A percentile compares a stretch with the other conserved stretches of the same genome.
Conservation (phyloP, 2,888 invertebrate genomes). For the Teleiodes luculella region DNA sequence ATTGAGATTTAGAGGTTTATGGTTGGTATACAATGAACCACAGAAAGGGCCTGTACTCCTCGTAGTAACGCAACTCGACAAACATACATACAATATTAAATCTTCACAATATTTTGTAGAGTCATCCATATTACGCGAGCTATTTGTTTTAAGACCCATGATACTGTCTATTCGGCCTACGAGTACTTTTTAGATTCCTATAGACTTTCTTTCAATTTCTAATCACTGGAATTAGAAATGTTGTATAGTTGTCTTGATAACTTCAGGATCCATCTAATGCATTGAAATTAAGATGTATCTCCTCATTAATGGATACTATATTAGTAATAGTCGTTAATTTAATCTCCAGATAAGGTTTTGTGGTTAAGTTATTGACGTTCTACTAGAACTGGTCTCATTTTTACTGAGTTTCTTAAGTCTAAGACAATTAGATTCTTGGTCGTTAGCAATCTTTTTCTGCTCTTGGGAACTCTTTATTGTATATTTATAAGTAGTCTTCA, state of each 20-base stretch:
- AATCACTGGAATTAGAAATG: neutral
- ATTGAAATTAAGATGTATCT: neutral
- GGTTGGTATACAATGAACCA: neutral
- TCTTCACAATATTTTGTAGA: no score
- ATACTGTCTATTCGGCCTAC: neutral
- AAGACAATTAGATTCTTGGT: neutral
- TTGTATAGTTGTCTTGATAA: neutral
- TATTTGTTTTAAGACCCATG: no score
- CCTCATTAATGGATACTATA: neutral
- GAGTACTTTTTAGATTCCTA: neutral
- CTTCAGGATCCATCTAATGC: neutral
- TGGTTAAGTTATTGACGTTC: neutral
- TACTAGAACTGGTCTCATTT: neutral
- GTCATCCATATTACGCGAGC: no score
- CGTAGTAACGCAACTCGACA: no score
- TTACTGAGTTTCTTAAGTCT: neutral
- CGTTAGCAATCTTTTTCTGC: constrained; percentile 4
- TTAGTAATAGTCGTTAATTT: neutral
- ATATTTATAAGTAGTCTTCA: constrained; percentile 14
- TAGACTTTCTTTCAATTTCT: neutral
- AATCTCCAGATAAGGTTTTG: neutral
- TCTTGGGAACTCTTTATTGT: constrained; percentile 25
- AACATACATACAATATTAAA: no score
- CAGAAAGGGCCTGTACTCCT: no score
- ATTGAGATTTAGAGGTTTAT: neutral